Evolutionary conservation across 2,888 invertebrate genomes (phyloP).

Genomic region (Peribatodes rhomboidaria): DNA sequence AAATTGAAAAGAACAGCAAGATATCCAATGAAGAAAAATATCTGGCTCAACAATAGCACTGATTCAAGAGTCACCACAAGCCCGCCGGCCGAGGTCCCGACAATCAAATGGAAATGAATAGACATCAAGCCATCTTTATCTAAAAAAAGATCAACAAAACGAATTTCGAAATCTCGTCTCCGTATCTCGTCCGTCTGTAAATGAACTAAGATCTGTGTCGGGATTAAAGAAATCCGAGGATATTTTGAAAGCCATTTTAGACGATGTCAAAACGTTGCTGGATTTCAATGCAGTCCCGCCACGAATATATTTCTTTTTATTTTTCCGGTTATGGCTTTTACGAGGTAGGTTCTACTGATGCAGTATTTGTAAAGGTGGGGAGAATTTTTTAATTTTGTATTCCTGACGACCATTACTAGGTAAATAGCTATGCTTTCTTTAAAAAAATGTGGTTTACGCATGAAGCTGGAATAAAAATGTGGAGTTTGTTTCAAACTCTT

Average conservation of each 20-base stretch:
- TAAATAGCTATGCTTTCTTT: not conserved
- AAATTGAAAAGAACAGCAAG: slow-evolving; percentile 41
- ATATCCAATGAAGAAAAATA: slow-evolving; percentile 45
- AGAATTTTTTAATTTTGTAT: not conserved
- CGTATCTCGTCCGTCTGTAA: slow-evolving; percentile 66
- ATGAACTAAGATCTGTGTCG: slow-evolving; percentile 66
- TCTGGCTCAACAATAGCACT: slow-evolving; percentile 36
- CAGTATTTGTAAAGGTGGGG: not conserved
- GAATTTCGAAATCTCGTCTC: slow-evolving; percentile 61
- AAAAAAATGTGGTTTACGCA: not conserved
- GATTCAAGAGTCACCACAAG: slow-evolving; percentile 41
- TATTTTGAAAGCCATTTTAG: slow-evolving; percentile 50
- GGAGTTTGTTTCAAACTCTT: not conserved
- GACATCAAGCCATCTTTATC: slow-evolving; percentile 56
- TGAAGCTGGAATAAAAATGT: not conserved
- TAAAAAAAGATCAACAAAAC: slow-evolving; percentile 63
- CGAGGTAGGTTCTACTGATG: slow-evolving; percentile 16
- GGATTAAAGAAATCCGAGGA: slow-evolving; percentile 65
- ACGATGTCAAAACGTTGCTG: slow-evolving; percentile 27
- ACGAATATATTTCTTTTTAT: slow-evolving; percentile 32
- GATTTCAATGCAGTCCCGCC: slow-evolving; percentile 28
- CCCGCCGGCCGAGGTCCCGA: slow-evolving; percentile 30
- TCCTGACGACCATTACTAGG: not conserved
- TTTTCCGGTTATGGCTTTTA: slow-evolving; percentile 26
- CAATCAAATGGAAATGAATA: slow-evolving; percentile 54